Evolutionary conservation across 1,140 invertebrate species (phyloP), one percentile per base, ranked within the genome.

Genomic region (Acromyrmex heyeri): DNA sequence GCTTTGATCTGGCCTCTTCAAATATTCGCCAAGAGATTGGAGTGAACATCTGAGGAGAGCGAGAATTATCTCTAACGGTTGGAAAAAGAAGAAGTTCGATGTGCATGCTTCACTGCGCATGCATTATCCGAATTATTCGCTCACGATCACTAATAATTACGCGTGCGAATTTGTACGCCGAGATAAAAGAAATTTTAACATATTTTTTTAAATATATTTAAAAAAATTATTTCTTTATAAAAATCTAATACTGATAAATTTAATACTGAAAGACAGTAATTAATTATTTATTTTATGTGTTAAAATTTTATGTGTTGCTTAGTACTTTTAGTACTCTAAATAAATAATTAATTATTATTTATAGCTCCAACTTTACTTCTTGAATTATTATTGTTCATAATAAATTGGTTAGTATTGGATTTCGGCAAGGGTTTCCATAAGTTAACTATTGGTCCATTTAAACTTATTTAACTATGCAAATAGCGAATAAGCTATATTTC

Each of bases 1-100:
- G 92, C 95, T 95, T 95, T 95, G 95, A 95, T 95, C 94, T 92
- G 92, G 93, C 93, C 93, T 95, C 92, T 94, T 95, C 92, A 95
- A 95, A 95, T 95, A 95, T 95, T 95, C 94, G 90, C 92, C 91
- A 93, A 93, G 91, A 95, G 93, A 95, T 95, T 95, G 94, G 95
- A 95, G 93, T 95, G 94, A 95, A 95, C 94, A 95, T 95, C 94
- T 94, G 94, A 94, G 93, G 87, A 94, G 89, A 93, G 93, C 90
- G 92, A 93, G 90, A 94, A 95, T 94, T 93, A 95, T 94, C 90
- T 92, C 85, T 73, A 69, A n/a, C 83, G 57, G 57, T 30, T 62
- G 85, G 30, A 69, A 85, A 90, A 90, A 85, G 70, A 73, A 30
- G 38, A 89, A 57, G 57, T 89, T 30, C 50, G 61, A 85, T 55